These are phyloP conservation scores for Columbina picui DNA, from an alignment of 2,113 vertebrate genomes.

Conservation along the genomic window DNA sequence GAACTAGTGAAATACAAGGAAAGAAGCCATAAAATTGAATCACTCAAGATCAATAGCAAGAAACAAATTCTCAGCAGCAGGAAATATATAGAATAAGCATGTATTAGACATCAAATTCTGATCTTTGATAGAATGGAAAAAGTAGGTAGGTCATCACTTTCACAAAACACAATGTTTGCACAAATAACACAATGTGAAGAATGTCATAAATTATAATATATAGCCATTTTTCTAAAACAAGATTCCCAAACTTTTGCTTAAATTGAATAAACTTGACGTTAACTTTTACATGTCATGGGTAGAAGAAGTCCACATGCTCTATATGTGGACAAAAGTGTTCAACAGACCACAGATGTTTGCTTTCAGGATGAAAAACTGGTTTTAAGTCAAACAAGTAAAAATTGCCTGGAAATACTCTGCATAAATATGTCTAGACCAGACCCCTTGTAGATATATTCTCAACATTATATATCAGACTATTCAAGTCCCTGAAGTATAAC, in stretches of 20 bases:
- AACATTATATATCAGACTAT: neutral
- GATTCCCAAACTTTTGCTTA: neutral
- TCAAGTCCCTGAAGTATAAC: conserved; percentile 27
- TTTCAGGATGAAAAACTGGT: neutral
- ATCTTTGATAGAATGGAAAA: neutral
- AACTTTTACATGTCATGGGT: neutral
- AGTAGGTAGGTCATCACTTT: neutral
- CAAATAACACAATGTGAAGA: neutral
- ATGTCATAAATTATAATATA: neutral
- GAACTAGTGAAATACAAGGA: neutral
- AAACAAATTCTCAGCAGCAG: neutral
- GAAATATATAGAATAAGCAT: neutral
- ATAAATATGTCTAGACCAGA: neutral
- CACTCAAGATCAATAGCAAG: neutral
- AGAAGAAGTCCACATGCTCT: neutral
- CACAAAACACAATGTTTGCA: neutral
- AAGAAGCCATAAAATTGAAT: neutral
- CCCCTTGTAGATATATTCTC: neutral
- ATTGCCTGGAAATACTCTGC: neutral
- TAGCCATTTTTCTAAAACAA: neutral
- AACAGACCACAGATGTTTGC: neutral
- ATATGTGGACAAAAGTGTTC: neutral
- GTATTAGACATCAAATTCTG: neutral
- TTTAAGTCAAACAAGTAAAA: conserved; percentile 2
- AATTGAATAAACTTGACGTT: neutral